Evolutionary conservation across 2,888 invertebrate genomes (phyloP).

Genomic region (Mellilla xanthometata): DNA sequence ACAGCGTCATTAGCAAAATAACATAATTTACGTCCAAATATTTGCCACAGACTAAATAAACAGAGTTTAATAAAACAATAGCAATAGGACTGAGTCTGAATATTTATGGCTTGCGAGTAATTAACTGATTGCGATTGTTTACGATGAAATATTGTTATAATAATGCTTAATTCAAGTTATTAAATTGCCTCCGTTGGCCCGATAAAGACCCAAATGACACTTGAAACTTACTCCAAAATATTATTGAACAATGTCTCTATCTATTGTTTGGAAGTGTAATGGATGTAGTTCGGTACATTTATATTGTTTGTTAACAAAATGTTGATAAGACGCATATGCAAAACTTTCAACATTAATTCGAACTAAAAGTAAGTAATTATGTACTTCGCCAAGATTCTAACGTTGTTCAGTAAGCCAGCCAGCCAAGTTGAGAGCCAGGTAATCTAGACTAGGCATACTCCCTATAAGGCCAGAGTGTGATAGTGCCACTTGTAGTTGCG

Average conservation of each 20-base stretch:
- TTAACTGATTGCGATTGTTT: slow-evolving; percentile 45
- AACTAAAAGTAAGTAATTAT: too few species aligned
- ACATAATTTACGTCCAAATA: slow-evolving; percentile 16
- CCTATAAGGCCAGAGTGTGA: too few species aligned
- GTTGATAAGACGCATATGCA: neutral
- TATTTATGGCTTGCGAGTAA: slow-evolving; percentile 42
- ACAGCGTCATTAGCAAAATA: slow-evolving; percentile 9
- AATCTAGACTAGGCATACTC: too few species aligned
- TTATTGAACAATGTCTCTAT: neutral
- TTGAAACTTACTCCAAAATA: slow-evolving; percentile 3
- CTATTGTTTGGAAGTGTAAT: neutral
- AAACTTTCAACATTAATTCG: too few species aligned
- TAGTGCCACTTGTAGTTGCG: too few species aligned
- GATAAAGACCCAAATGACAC: slow-evolving; percentile 7
- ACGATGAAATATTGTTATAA: slow-evolving; percentile 40
- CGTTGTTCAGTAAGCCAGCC: too few species aligned
- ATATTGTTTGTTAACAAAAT: neutral
- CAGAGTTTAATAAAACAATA: slow-evolving; percentile 22
- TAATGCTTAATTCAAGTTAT: slow-evolving; percentile 25
- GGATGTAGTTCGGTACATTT: neutral
- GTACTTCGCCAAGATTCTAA: too few species aligned
- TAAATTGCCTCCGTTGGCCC: slow-evolving; percentile 25
- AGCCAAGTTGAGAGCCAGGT: too few species aligned
- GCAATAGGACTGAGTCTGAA: slow-evolving; percentile 16
- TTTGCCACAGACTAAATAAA: slow-evolving; percentile 18